Evolutionary conservation across 2,888 invertebrate species (phyloP).

Genomic region (Pinctada fucata): DNA sequence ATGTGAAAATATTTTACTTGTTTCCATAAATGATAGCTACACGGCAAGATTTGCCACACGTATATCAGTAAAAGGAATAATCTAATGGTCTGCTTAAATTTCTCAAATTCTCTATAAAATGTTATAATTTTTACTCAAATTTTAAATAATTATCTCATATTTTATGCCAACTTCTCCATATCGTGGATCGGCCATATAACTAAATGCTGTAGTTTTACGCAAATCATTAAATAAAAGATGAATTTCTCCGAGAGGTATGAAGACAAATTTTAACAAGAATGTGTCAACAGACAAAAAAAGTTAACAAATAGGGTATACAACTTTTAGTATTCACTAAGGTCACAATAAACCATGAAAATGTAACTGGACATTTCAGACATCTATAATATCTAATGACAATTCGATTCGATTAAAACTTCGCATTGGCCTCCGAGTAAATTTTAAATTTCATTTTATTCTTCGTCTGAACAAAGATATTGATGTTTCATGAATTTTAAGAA

Average conservation of each 20-base stretch:
- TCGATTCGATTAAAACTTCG: no score
- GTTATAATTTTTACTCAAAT: neutral
- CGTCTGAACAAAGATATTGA: no score
- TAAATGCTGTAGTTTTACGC: neutral
- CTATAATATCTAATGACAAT: no score
- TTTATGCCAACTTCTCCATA: neutral
- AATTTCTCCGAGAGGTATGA: constrained; percentile 8
- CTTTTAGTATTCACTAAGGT: neutral
- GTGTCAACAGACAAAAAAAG: constrained; percentile 22
- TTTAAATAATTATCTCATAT: neutral
- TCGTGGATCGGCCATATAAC: neutral
- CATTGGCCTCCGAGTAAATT: no score
- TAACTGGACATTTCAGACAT: no score
- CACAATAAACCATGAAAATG: neutral
- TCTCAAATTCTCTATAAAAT: neutral
- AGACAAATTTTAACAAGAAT: constrained; percentile 5
- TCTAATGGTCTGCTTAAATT: neutral
- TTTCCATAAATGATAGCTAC: neutral
- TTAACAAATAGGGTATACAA: neutral
- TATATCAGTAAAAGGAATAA: neutral
- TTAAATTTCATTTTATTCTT: no score
- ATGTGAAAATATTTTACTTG: constrained; percentile 4
- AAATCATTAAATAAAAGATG: constrained; percentile 4
- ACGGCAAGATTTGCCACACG: neutral
- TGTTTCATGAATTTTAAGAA: no score